Base-by-base conservation (phyloP, 2,113 vertebrate species). In the Myotis davidii region DNA sequence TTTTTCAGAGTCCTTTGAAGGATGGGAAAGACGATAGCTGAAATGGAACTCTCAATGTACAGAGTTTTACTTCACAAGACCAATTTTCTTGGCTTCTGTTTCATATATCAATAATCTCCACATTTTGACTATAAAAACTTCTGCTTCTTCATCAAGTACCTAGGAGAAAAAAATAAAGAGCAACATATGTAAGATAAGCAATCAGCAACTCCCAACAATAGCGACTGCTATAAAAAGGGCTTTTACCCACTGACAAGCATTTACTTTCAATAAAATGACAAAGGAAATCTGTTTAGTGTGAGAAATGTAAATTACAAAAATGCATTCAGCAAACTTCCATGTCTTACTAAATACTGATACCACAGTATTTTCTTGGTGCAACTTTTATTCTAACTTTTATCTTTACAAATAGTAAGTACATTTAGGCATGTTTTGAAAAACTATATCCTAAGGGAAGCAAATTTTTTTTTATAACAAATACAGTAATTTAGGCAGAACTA, bases 71-170 rank as follows among this genome's bases (percentile, higher is more conserved):
- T 99, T 99, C 97, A 99, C 99, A 97, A 99, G 99, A 98, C 99
- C 99, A 69, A 99, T 99, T 99, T 99, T 99, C 99, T 99, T 99
- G 8, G 99, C 99, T 98, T 99, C 99, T 13, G 99, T 99, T 99
- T 99, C 99, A 64, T 99, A 99, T 98, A 99, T 99, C 98, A 99
- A 99, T 98, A 99, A 98, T 98, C 99, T 98, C 99, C 99, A 99
- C 99, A 99, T 99, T 99, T 99, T 99, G 96, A 99, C 99, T 95
- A 99, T 99, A 98, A 99, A 99, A 97, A 99, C 99, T 98, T 99
- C 99, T 54, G 99, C 99, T 98, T 99, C 99, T 99, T 99, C 99
- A 98, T 99, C 99, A 81, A 99, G 98, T 97, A 99, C 99, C 99
- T 99, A 94, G 17, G 97, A 85, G 27, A 76, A 88, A 84, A n/a